Base-by-base conservation (phyloP, 2,113 vertebrate genomes). In the Microcebus tavaratra region DNA sequence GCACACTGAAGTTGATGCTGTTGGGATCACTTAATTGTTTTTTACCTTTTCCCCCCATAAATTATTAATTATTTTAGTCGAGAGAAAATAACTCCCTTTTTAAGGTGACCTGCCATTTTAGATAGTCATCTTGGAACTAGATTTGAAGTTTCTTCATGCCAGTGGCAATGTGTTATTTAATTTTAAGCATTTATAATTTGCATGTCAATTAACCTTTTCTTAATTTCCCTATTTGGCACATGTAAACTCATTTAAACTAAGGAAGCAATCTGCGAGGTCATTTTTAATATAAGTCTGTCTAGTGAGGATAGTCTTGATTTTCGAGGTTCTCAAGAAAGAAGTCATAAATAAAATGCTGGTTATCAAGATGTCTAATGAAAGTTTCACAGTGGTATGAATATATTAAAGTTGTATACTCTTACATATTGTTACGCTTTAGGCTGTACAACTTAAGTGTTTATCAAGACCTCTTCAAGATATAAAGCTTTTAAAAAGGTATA, bases 141-240 rank as follows among this genome's bases (percentile, higher is more conserved):
- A 57, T 94, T 82, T 96, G 45, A 79, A 53, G 0, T 6, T 97
- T 98, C 79, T 87, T 96, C 59, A 61, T 92, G 12, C 42, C 13
- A 50, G 3, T 88, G 45, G 39, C 81, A 95, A 76, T 53, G 63
- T 97, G 81, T 97, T 97, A 87, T 23, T 97, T 97, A 97, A 98
- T 98, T 97, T 96, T 93, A 97, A 98, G 63, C 94, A 95, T 98
- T 91, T 97, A 78, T 95, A 97, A 92, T 92, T 98, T 98, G 72
- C 85, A 70, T 98, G 98, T 97, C 95, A 94, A 83, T 98, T 96
- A 97, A 97, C 36, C 91, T 98, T 97, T 96, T 96, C 90, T 55
- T 63, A 97, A 97, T 97, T 97, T 97, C 65, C 79, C 78, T 97
- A 2, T 94, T 97, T 98, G 86, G 86, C 59, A 94, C 90, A 81